phyloP scores from a whole-genome alignment of 2,113 vertebrate genomes.

The Indicator indicator region DNA sequence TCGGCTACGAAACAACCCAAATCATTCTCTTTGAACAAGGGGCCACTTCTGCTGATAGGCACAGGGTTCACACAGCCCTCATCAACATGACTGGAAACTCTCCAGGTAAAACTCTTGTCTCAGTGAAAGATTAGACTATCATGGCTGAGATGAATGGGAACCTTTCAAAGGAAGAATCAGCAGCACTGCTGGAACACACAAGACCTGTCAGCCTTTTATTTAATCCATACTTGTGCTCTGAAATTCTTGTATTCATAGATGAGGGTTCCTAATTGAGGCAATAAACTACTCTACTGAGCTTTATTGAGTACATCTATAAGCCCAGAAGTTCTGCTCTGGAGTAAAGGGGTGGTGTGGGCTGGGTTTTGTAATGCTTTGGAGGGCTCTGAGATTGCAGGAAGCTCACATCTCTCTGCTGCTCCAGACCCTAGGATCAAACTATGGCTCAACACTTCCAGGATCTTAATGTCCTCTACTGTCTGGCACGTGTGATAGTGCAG shows the following conservation, averaged over 20 bases:
- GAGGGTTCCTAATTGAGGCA: background rate
- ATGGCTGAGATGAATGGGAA: background rate
- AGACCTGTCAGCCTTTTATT: background rate
- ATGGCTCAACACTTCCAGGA: background rate
- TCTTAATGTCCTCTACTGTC: background rate
- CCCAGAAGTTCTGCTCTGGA: background rate
- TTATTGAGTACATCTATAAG: background rate
- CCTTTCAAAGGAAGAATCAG: background rate
- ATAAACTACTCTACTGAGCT: background rate
- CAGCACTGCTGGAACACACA: background rate
- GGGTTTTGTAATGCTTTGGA: background rate
- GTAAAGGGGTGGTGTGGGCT: background rate
- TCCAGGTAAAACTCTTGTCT: conserved; percentile 19
- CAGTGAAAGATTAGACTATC: background rate
- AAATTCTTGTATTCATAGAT: background rate
- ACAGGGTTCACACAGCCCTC: conserved; percentile 21
- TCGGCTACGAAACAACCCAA: background rate
- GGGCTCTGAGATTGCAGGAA: background rate
- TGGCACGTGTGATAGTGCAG: background rate
- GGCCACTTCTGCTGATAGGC: background rate
- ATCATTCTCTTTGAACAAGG: background rate
- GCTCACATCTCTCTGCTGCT: background rate
- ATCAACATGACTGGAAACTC: conserved; percentile 27
- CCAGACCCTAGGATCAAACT: background rate
- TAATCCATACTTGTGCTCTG: background rate